Conservation (phyloP, 2,797 vertebrate genomes). For the Malacoctenus gilli region DNA sequence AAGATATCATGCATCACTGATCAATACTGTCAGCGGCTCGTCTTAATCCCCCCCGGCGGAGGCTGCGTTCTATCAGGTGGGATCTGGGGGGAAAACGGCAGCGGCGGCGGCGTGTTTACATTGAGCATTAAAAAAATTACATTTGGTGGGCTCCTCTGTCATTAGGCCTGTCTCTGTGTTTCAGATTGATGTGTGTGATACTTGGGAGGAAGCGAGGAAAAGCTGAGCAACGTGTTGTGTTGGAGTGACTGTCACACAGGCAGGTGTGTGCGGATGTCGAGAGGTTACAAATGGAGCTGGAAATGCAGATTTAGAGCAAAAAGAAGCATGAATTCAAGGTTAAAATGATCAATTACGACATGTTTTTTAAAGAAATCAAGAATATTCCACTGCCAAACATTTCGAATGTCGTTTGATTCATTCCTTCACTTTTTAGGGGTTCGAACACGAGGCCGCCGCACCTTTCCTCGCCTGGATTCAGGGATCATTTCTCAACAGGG, state of each 20-base stretch:
- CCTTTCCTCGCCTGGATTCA: slow-evolving; percentile 83
- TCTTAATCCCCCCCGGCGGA: slow-evolving; percentile 69
- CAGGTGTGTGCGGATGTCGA: no score
- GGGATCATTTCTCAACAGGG: slow-evolving; percentile 83
- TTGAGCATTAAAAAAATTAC: slow-evolving; percentile 34
- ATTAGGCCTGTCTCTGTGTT: slow-evolving; percentile 34
- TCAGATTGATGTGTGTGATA: slow-evolving; percentile 29
- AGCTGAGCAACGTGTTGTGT: neutral
- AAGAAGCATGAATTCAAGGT: no score
- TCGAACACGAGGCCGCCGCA: slow-evolving; percentile 64
- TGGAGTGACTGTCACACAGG: no score
- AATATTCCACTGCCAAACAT: no score
- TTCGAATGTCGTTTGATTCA: no score
- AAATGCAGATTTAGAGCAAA: no score
- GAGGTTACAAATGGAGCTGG: no score
- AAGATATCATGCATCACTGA: slow-evolving; percentile 74
- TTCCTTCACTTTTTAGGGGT: no score
- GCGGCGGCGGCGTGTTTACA: slow-evolving; percentile 40
- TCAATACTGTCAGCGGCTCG: slow-evolving; percentile 64
- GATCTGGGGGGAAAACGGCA: slow-evolving; percentile 42
- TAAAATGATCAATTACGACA: no score
- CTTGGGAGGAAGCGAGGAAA: neutral
- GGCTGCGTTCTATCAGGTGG: slow-evolving; percentile 47
- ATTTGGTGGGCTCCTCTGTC: no score
- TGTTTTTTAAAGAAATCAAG: no score